Base-by-base conservation (phyloP, 1,140 invertebrate genomes). In the Leptinotarsa undecemlineata region DNA sequence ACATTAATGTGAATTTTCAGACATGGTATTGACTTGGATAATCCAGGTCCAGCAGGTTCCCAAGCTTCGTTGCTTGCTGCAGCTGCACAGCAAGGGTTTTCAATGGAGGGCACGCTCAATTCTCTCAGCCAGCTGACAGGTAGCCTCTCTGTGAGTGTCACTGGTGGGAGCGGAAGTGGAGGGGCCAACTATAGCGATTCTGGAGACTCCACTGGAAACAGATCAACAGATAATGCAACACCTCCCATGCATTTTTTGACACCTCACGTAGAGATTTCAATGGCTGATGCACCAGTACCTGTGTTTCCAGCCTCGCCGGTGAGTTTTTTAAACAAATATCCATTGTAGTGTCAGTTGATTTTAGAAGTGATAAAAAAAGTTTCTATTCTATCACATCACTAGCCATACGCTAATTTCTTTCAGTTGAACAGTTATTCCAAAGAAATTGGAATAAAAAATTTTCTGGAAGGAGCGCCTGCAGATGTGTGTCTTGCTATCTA, bases 241-340 rank as follows among this genome's bases (percentile, higher is more conserved):
- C 93, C 93, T 2, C 94, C 94, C 0, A 95, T 95, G 92, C 94
- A 96, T 85, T 96, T 95, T 84, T 87, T 95, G 20, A 95, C 94
- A 48, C 94, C 94, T 15, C 94, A 96, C 80, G 93, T 96, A 23
- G 94, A 96, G 87, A 95, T 96, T 86, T 95, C 93, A 48, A 94
- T 94, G 89, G 90, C 92, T 72, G 93, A 94, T 83, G 85, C 88
- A 15, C 83, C 85, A 15, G 78, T 81, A 1, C 78, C 83, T 48
- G 82, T 84, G 48, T 86, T 85, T 79, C 85, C 85, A 60, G 85
- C 85, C 8, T 71, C 80, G n/a, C 77, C 82, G 77, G 85, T 86
- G 82, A 80, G 72, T 78, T 19, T 19, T 57, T 15, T 6, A 33
- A 33, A 6, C 6, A 6, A 33, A 33, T 33, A 33, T 6, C 26